Base-by-base conservation (phyloP, 2,888 invertebrate species). In the Synanthedon formicaeformis region DNA sequence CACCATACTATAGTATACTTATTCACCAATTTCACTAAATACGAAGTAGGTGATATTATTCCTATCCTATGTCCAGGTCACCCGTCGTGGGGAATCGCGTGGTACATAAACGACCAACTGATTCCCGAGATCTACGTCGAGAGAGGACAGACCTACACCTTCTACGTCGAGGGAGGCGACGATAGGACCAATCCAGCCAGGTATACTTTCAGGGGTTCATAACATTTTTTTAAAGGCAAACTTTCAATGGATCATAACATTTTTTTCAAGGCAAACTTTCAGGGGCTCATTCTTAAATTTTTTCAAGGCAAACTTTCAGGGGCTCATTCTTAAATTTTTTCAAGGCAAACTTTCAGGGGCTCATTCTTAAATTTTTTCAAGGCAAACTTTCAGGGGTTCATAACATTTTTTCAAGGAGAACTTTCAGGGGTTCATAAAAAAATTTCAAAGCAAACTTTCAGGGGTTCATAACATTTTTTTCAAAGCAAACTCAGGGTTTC, bases 71-170 rank as follows among this genome's bases (percentile, higher is more conserved):
- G 3, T 54, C 1, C 66, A 91, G 91, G 91, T 50, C 89, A 90
- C 62, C 92, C 94, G 5, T 93, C 94, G 0, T 96, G 96, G 95
- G 96, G 96, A 54, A 94, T 96, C 58, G 94, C 95, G 14, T 97
- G 96, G 96, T 97, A 96, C 85, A 92, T 97, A 70, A 96, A 97
- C 80, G 96, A 96, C 67, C 88, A 92, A 59, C 89, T 97, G 16
- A 95, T 96, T 59, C 97, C 97, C 0, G 96, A 97, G 81, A 84
- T 97, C 40, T 94, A 93, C 52, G 93, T 97, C 56, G 95, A 96
- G 72, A 89, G 96, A 50, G 96, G 96, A 2, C 91, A 92, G 70
- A 95, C 93, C 0, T 96, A 97, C 81, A 93, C 92, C 40, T 97
- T 97, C 75, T 75, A 91, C 23, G 93, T 97, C 0, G 96, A 97